phyloP scores from a whole-genome alignment of 2,113 vertebrate genomes.

The Atrichornis clamosus region DNA sequence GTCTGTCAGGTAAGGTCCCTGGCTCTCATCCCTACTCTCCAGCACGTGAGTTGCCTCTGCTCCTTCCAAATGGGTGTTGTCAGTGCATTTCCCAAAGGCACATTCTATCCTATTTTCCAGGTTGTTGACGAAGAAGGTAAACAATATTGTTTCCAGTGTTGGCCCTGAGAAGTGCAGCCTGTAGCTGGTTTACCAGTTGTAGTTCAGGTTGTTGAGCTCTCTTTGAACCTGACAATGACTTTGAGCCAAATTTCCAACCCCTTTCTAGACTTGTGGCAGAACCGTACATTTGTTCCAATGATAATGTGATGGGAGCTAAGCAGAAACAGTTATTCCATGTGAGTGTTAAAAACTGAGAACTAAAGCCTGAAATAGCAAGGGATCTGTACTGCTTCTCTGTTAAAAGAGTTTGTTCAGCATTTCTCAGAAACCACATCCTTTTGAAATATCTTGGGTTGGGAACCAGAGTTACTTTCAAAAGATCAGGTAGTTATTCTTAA shows the following conservation, averaged over 20 bases:
- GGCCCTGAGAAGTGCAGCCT: neutral
- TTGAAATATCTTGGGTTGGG: neutral
- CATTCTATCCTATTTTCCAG: neutral
- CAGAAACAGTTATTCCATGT: neutral
- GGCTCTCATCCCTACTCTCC: neutral
- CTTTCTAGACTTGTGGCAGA: neutral
- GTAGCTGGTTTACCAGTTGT: neutral
- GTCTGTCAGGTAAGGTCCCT: neutral
- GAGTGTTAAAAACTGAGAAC: neutral
- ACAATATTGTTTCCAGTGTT: neutral
- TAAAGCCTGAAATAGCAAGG: constrained; percentile 1
- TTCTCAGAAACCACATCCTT: constrained; percentile 52
- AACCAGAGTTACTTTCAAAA: neutral
- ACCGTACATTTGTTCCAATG: neutral
- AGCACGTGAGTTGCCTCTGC: neutral
- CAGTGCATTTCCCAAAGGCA: neutral
- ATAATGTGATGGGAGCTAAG: neutral
- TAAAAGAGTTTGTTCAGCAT: neutral
- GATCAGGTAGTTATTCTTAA: neutral
- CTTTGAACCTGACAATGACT: neutral
- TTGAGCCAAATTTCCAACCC: neutral
- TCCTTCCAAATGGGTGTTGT: neutral
- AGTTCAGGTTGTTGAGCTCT: neutral
- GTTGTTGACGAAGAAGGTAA: neutral
- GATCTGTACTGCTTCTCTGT: neutral